Base-by-base conservation (phyloP, 1,140 invertebrate species). In the Pissodes strobi region DNA sequence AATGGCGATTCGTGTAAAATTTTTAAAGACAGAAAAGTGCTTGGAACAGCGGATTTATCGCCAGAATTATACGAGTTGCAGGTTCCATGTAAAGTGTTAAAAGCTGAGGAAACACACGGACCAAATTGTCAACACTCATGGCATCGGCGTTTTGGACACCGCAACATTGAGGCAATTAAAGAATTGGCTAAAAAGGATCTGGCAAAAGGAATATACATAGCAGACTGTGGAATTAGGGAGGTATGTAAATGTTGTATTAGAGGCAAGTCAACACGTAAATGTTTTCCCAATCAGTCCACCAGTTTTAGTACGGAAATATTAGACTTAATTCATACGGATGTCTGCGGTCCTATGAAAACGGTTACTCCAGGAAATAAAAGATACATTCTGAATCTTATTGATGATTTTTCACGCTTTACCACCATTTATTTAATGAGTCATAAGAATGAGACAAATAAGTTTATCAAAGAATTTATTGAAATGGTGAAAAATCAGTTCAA, bases 381-480 rank as follows among this genome's bases (percentile, higher is more conserved):
- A n/a, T n/a, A n/a, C n/a, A 43, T 43, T 43, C 15, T 10, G 13
- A 43, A 5, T 6, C 15, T 10, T 6, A 43, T 43, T 43, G 10
- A 43, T 43, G 39, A 43, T 43, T 43, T 43, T 43, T 43, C 39
- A 17, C 39, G 39, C 5, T n/a, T 12, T 43, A 43, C 39, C 13
- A 17, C 6, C 13, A 17, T 43, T 43, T 43, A 43, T 17, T 43
- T n/a, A 43, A 43, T 10, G 39, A n/a, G 10, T n/a, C 9, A 43
- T 43, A 43, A 43, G 13, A 43, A 43, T 43, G 9, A 43, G 5
- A 43, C 39, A 12, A 17, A 43, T 12, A n/a, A 43, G 13, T 43
- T 9, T 43, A 43, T 43, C 5, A 43, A 17, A 17, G 37, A 30
- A 30, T 15, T 12, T 17, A 17, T 43, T 17, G 39, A 43, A 41